phyloP scores from a whole-genome alignment of 2,113 vertebrate genomes.

The Nestor notabilis region DNA sequence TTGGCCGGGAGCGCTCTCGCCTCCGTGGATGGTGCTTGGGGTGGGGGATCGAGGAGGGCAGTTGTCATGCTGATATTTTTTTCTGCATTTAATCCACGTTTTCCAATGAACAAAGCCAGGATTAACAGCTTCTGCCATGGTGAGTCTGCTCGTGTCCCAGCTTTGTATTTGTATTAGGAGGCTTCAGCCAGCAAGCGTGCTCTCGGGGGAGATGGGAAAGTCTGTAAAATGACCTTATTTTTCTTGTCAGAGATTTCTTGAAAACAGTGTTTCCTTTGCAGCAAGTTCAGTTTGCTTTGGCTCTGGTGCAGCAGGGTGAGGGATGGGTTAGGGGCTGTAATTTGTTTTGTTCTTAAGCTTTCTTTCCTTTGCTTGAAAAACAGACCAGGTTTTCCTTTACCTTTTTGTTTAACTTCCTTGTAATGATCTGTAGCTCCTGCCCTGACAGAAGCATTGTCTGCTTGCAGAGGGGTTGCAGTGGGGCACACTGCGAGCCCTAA shows the following conservation, averaged over 20 bases:
- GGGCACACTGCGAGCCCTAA: accelerated
- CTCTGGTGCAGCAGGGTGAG: neutral
- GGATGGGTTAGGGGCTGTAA: neutral
- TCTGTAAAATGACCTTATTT: neutral
- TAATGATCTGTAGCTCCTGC: neutral
- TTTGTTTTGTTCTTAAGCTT: neutral
- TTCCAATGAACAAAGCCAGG: slow-evolving; percentile 32
- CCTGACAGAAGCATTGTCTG: neutral
- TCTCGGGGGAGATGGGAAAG: neutral
- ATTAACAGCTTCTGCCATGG: slow-evolving; percentile 16
- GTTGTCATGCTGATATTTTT: neutral
- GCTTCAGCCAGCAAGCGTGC: neutral
- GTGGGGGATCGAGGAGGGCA: neutral
- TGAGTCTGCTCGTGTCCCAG: slow-evolving; percentile 4
- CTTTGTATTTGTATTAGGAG: neutral
- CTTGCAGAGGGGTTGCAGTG: neutral
- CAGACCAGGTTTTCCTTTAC: neutral
- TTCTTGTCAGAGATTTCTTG: neutral
- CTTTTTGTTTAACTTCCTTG: neutral
- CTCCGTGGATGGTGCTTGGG: neutral
- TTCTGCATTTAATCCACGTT: neutral
- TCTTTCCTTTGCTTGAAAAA: neutral
- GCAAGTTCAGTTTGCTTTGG: neutral
- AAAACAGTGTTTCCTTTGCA: neutral
- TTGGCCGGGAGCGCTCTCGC: neutral